Conservation (phyloP, 2,797 vertebrate genomes). For the Chelon auratus region DNA sequence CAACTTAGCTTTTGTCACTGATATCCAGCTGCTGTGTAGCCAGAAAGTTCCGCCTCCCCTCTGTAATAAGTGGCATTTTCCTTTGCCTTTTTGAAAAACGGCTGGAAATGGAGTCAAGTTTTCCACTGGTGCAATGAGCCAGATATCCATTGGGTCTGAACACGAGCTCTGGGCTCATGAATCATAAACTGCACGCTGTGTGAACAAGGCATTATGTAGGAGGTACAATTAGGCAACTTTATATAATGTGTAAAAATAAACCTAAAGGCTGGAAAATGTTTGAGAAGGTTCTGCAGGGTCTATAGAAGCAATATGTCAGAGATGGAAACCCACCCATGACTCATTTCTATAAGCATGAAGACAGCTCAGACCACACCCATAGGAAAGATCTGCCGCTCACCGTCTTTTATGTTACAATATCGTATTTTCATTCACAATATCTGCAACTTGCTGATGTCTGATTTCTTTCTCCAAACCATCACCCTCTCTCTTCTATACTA, state of each 20-base stretch:
- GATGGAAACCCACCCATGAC: background rate
- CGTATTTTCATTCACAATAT: constrained; percentile 2
- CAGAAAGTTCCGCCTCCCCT: constrained; percentile 36
- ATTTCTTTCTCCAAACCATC: background rate
- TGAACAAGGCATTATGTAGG: constrained; percentile 29
- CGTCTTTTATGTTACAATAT: background rate
- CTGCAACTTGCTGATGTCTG: background rate
- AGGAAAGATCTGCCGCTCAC: background rate
- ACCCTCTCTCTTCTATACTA: too few relatives aligned
- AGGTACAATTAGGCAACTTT: background rate
- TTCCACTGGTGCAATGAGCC: constrained; percentile 57
- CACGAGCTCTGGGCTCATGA: constrained; percentile 43
- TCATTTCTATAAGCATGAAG: background rate
- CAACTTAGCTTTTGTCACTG: constrained; percentile 33
- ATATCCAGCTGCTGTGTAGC: constrained; percentile 40
- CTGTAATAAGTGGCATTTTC: constrained; percentile 52
- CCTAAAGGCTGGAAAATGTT: background rate
- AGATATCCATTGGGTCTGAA: constrained; percentile 43
- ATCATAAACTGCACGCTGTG: constrained; percentile 32
- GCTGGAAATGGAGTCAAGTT: constrained; percentile 69
- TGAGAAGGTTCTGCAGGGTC: background rate
- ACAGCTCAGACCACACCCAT: background rate
- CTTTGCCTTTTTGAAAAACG: constrained; percentile 35
- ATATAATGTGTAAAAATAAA: background rate
- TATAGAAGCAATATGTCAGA: background rate